These are phyloP conservation scores for Onthophagus sagittarius DNA, from an alignment of 2,888 invertebrate genomes.

Conservation along the genomic window DNA sequence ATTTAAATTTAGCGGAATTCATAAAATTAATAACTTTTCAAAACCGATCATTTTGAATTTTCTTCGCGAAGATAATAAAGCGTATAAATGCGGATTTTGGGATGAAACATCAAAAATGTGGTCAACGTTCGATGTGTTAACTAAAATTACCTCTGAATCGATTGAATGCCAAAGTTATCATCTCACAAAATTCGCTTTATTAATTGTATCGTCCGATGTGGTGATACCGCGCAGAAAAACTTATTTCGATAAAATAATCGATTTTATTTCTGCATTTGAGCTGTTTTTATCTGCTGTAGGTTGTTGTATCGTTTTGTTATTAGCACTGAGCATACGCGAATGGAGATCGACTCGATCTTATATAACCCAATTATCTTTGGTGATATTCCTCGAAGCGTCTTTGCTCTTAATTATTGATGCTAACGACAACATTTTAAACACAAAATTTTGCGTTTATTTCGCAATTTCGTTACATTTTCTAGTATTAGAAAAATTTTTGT, in stretches of 20 bases:
- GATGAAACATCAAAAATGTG: neutral
- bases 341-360: neutral
- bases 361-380: neutral
- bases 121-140: neutral
- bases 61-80: neutral
- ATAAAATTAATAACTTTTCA: neutral
- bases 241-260: neutral
- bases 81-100: neutral
- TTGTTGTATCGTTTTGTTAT: neutral
- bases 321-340: neutral
- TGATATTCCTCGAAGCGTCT: neutral
- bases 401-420: neutral
- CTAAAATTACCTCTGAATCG: neutral
- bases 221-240: neutral
- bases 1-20: neutral
- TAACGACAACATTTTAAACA: neutral
- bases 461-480: neutral
- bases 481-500: neutral
- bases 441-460: neutral
- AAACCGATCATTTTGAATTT: neutral
- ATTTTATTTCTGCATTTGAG: neutral
- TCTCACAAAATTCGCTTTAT: neutral
- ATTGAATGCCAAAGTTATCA: neutral
- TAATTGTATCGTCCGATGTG: neutral
- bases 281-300: neutral